Conservation (phyloP, 92 coral and sea anemone species). For the Epizoanthus rinbou region DNA sequence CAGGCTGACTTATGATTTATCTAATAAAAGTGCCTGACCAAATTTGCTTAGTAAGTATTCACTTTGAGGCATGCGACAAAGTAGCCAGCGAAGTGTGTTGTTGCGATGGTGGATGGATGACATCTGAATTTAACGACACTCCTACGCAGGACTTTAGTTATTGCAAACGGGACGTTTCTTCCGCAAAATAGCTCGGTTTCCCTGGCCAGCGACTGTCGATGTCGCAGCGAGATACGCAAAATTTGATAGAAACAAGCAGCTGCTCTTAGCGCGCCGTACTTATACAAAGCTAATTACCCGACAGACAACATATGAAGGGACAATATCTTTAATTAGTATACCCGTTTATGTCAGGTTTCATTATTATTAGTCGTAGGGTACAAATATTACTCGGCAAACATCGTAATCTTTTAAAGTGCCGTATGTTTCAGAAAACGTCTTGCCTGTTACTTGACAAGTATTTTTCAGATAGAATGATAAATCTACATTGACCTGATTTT, state of each 20-base stretch:
- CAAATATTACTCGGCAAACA: constrained; percentile 12
- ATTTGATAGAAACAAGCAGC: background rate
- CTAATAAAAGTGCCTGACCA: background rate
- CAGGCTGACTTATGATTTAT: background rate
- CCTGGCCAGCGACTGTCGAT: background rate
- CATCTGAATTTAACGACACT: background rate
- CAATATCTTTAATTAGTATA: constrained; percentile 9
- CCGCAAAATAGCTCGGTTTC: background rate
- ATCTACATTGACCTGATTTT: background rate
- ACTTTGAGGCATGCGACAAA: background rate
- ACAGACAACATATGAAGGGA: background rate
- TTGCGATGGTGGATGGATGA: background rate
- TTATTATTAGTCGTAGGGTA: background rate
- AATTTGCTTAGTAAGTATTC: background rate
- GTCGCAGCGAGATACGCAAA: background rate
- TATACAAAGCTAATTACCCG: background rate
- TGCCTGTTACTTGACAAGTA: background rate
- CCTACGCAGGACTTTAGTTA: background rate
- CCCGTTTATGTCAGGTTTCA: constrained; percentile 15
- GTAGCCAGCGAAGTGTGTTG: background rate
- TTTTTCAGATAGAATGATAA: background rate
- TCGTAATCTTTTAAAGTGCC: background rate
- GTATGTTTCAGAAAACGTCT: background rate
- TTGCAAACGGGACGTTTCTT: background rate
- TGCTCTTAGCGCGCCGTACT: constrained; percentile 5